Evolutionary conservation across 2,888 invertebrate species (phyloP).

Genomic region (Polia nebulosa): DNA sequence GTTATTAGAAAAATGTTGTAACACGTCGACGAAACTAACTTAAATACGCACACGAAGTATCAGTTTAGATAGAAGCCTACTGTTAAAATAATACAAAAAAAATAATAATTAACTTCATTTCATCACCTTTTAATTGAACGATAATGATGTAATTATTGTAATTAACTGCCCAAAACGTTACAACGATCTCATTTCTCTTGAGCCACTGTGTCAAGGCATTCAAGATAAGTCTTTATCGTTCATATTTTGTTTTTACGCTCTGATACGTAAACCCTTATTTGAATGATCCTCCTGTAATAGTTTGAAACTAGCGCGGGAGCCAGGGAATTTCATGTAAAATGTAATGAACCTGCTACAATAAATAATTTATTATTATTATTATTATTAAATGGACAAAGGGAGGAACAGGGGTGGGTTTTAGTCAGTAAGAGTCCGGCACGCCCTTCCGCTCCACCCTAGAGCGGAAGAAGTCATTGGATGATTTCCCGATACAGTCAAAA

Average conservation of each 20-base stretch:
- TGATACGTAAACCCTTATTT: slow-evolving; percentile 69
- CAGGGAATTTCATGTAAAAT: no score
- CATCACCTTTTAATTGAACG: background rate
- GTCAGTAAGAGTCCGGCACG: no score
- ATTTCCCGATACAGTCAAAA: no score
- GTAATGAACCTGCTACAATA: no score
- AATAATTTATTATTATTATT: no score
- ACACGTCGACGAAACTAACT: background rate
- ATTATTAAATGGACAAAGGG: no score
- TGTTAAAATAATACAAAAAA: background rate
- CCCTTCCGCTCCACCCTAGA: no score
- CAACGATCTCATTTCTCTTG: slow-evolving; percentile 43
- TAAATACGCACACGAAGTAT: background rate
- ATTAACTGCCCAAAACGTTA: slow-evolving; percentile 26
- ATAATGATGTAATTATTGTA: slow-evolving; percentile 29
- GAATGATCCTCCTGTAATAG: no score
- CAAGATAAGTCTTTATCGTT: slow-evolving; percentile 62
- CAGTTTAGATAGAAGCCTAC: background rate
- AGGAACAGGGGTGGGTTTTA: no score
- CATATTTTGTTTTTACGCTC: slow-evolving; percentile 73
- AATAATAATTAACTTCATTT: background rate
- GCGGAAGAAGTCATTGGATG: no score
- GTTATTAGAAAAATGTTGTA: background rate
- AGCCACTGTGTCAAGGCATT: slow-evolving; percentile 75
- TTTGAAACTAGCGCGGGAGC: no score